Evolutionary conservation across 2,888 invertebrate species (phyloP).

Genomic region (Melangyna quadrimaculata): DNA sequence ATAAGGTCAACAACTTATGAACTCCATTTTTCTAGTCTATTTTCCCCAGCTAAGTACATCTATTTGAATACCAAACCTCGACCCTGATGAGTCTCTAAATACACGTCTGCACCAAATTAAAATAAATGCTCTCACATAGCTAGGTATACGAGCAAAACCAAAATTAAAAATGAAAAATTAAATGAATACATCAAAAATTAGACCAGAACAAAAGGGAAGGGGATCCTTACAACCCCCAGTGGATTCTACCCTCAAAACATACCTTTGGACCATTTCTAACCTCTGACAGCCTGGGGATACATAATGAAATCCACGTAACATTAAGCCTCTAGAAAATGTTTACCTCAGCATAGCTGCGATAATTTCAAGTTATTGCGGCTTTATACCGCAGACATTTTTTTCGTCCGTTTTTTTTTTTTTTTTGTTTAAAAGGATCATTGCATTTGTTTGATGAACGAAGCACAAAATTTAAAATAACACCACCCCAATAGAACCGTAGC

Average conservation of each 20-base stretch:
- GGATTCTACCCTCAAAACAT: slow-evolving; percentile 7
- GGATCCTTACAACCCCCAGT: slow-evolving; percentile 1
- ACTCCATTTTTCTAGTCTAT: neutral
- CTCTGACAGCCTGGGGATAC: neutral
- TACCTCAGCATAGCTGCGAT: slow-evolving; percentile 62
- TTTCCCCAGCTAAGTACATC: neutral
- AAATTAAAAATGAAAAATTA: slow-evolving; percentile 64
- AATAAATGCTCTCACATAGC: slow-evolving; percentile 54
- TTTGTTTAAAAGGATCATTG: slow-evolving; percentile 20
- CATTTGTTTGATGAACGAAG: slow-evolving; percentile 20
- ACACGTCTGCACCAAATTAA: slow-evolving; percentile 35
- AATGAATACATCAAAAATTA: slow-evolving; percentile 64
- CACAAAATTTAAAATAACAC: slow-evolving; percentile 4
- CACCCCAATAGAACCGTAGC: neutral
- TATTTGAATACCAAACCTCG: neutral
- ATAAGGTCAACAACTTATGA: neutral
- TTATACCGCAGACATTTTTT: slow-evolving; percentile 31
- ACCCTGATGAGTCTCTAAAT: neutral
- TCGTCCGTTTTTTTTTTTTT: neutral
- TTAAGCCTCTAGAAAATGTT: slow-evolving; percentile 33
- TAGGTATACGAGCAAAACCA: too few species aligned
- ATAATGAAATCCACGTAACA: slow-evolving; percentile 14
- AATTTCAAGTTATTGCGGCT: slow-evolving; percentile 69
- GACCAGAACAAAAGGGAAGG: neutral
- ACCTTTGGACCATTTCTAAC: neutral